Evolutionary conservation across 2,888 invertebrate species (phyloP), one percentile per base, ranked within the genome.

Genomic region (Clepsis dumicolana): DNA sequence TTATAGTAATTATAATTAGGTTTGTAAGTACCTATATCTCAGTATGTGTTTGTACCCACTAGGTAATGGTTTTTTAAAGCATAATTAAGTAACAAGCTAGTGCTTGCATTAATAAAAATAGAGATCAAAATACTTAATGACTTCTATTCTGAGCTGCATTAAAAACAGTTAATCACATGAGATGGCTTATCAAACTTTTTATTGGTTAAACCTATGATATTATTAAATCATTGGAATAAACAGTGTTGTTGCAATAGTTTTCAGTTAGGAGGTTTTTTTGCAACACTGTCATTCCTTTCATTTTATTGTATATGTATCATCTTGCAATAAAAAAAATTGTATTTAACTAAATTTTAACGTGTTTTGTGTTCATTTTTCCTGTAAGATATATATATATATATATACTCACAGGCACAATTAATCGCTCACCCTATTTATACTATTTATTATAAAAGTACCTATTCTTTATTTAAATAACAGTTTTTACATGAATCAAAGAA

Each of bases 321-420:
- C 82, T 87, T 87, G 85, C 86, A 83, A 83, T 84, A 84, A 90
- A 86, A 90, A 86, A 82, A 84, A 85, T 85, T 84, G 81, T 83
- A 80, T 88, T 87, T 90, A 88, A 91, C 87, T 83, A 79, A 89
- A 87, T 85, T 87, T 82, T 69, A 71, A 86, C 88, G 85, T 88
- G 82, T 82, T 74, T 70, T 72, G 70, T 63, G 65, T 54, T 52
- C 72, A 65, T 76, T 72, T 63, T 62, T 71, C 48, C 48, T 48
- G 48, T 48, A 48, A 48, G 48, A 48, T 48, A 35, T 4, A 35
- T 10, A 35, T 65, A 57, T 64, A 61, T 66, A 21, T 41, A 27
- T n/a, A n/a, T n/a, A n/a, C n/a, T n/a, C n/a, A n/a, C n/a, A n/a
- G n/a, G n/a, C n/a, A n/a, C n/a, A n/a, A n/a, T n/a, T n/a, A n/a